A percentile compares a stretch with the other conserved stretches of the same genome.
Evolutionary conservation across 2,113 vertebrate species (phyloP).

Genomic region (Tympanuchus pallidicinctus): DNA sequence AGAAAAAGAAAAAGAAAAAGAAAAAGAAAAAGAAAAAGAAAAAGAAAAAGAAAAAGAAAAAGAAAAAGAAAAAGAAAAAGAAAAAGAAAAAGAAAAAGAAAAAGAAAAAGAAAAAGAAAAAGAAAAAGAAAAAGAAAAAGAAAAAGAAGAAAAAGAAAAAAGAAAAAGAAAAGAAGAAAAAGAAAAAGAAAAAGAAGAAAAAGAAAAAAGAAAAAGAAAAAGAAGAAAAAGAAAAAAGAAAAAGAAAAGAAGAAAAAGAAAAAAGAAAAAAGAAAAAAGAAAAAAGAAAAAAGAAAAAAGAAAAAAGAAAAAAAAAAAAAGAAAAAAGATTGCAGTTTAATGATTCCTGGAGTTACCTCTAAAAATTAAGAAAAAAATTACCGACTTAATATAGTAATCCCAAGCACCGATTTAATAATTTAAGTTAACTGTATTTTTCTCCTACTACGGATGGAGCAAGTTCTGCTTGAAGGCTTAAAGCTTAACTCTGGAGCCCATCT

Average conservation of each 20-base stretch:
- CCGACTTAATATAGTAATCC: slow-evolving; percentile 70
- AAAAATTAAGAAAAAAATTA: slow-evolving; percentile 59
- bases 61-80: slow-evolving; percentile 1
- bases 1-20: neutral
- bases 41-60: neutral
- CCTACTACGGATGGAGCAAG: slow-evolving; percentile 55
- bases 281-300: slow-evolving; percentile 17
- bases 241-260: slow-evolving; percentile 1
- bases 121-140: no score
- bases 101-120: neutral
- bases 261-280: slow-evolving; percentile 18
- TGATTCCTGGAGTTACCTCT: slow-evolving; percentile 58
- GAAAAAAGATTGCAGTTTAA: slow-evolving; percentile 43
- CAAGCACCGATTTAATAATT: slow-evolving; percentile 83
- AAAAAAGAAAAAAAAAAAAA: slow-evolving; percentile 9
- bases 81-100: slow-evolving; percentile 15
- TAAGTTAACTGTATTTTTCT: slow-evolving; percentile 70
- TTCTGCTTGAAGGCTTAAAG: slow-evolving; percentile 61
- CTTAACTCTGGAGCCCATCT: slow-evolving; percentile 64
- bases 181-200: no score
- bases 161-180: slow-evolving; percentile 47
- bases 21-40: neutral
- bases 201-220: slow-evolving; percentile 15
- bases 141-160: neutral
- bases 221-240: neutral